Evolutionary conservation across 2,113 vertebrate genomes (phyloP), one percentile per base, ranked within the genome.

Genomic region (Irena cyanogastra): DNA sequence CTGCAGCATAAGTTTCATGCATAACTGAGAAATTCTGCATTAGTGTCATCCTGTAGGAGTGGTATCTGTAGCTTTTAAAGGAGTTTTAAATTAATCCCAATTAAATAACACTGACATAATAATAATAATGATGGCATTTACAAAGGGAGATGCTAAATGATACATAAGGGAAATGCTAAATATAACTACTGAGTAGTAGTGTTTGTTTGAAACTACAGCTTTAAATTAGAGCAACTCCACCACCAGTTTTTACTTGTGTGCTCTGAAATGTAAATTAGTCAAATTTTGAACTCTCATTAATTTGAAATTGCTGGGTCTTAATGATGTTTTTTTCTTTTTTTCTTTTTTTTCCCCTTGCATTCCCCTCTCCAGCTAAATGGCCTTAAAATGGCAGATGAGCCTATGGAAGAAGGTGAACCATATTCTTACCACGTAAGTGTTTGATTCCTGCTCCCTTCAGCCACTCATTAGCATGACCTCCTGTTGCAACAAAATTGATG

Each of bases 401-500:
- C 99, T 59, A 99, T 99, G 99, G 99, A 99, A 96, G 99, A 99
- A 96, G 99, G 98, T 96, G 98, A 99, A 96, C 97, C 98, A 74
- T 98, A 98, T 98, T 98, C 98, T 79, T 98, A 98, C 97, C 98
- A 98, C 45, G 99, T 99, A 97, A 99, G 99, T 99, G 39, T 64
- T 63, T 49, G 41, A 39, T 72, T 27, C 54, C 45, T 57, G 11
- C 27, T 86, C 7, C 7, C 18, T 74, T 77, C 30, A 66, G 76
- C 50, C 6, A 1, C 33, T 86, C 16, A 7, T 53, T 69, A 80
- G 37, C 63, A 9, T 72, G n/a, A 33, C 26, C 50, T 64, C 26
- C n/a, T 45, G 63, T 35, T 61, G 71, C 61, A 82, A 30, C 31
- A 56, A 23, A 64, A 79, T 44, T 24, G 28, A 30, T 68, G 44